Percentiles rank a stretch among this genome's conserved stretches.
Conservation (phyloP, 1,140 invertebrate species). For the Andrena cerasifolii region DNA sequence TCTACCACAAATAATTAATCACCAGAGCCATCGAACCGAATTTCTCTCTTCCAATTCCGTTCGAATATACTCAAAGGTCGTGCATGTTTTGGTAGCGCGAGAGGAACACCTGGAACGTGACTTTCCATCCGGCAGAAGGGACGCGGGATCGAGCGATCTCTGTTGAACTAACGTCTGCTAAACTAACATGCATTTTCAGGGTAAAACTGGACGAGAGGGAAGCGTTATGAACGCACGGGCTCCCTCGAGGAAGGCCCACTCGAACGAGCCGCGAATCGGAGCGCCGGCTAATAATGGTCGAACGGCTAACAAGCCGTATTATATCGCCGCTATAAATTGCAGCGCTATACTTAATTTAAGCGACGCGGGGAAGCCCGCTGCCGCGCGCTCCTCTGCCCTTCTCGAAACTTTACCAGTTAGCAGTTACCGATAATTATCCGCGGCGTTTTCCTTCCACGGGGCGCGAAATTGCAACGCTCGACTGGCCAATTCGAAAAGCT, state of each 20-base stretch:
- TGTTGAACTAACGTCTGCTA: too few relatives aligned
- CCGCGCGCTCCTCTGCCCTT: slow-evolving; percentile 26
- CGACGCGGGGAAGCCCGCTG: background rate
- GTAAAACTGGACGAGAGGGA: slow-evolving; percentile 34
- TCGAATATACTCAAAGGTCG: background rate
- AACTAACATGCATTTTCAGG: slow-evolving; percentile 23
- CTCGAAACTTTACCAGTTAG: slow-evolving; percentile 67
- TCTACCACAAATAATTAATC: background rate
- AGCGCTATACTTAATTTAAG: slow-evolving; percentile 67
- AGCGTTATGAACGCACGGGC: slow-evolving; percentile 37
- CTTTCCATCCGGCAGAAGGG: background rate
- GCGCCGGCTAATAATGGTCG: slow-evolving; percentile 58
- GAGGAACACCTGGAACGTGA: too few relatives aligned
- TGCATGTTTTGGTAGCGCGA: background rate
- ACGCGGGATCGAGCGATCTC: background rate
- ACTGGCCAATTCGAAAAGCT: slow-evolving; percentile 52
- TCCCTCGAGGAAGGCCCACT: slow-evolving; percentile 18
- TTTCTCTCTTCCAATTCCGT: background rate
- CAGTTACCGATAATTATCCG: slow-evolving; percentile 69
- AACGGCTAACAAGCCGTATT: slow-evolving; percentile 64
- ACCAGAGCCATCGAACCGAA: background rate
- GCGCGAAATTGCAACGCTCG: slow-evolving; percentile 61
- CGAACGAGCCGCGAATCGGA: slow-evolving; percentile 32
- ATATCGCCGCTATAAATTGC: slow-evolving; percentile 68
- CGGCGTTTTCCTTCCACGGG: slow-evolving; percentile 51